Evolutionary conservation across 2,888 invertebrate genomes (phyloP).

Genomic region (Drosophila affinis): DNA sequence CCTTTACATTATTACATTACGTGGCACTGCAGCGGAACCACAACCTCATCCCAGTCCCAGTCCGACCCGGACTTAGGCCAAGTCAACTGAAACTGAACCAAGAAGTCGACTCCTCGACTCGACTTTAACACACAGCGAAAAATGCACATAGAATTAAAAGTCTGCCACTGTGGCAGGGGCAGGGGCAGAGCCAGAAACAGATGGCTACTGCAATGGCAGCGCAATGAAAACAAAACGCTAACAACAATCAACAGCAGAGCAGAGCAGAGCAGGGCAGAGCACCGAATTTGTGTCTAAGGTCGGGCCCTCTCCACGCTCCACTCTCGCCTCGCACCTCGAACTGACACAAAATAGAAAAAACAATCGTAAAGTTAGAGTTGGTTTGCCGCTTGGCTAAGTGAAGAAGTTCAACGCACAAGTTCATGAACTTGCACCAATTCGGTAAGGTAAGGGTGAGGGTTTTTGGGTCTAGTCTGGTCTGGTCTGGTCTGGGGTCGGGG

Average conservation of each 20-base stretch:
- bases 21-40: slow-evolving; percentile 68
- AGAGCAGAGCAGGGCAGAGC: no score
- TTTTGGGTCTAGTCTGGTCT: slow-evolving; percentile 29
- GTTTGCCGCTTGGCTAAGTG: slow-evolving; percentile 61
- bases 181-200: slow-evolving; percentile 47
- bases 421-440: slow-evolving; percentile 76
- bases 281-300: slow-evolving; percentile 55
- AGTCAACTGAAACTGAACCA: slow-evolving; percentile 30
- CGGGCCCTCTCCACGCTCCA: slow-evolving; percentile 11
- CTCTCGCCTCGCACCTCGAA: slow-evolving; percentile 6
- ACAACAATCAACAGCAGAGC: slow-evolving; percentile 30
- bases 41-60: slow-evolving; percentile 44
- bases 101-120: not conserved
- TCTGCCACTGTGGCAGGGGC: slow-evolving; percentile 55
- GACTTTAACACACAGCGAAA: slow-evolving; percentile 55
- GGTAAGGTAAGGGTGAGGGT: slow-evolving; percentile 40
- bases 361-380: slow-evolving; percentile 58
- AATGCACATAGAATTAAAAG: slow-evolving; percentile 74
- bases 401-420: slow-evolving; percentile 77
- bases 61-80: slow-evolving; percentile 32
- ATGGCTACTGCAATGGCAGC: slow-evolving; percentile 63
- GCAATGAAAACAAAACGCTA: slow-evolving; percentile 70
- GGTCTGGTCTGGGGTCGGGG: no score
- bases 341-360: slow-evolving; percentile 35
- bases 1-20: slow-evolving; percentile 77